These are phyloP conservation scores for Dasysyrphus albostriatus DNA, from an alignment of 2,888 invertebrate species.

Conservation along the genomic window DNA sequence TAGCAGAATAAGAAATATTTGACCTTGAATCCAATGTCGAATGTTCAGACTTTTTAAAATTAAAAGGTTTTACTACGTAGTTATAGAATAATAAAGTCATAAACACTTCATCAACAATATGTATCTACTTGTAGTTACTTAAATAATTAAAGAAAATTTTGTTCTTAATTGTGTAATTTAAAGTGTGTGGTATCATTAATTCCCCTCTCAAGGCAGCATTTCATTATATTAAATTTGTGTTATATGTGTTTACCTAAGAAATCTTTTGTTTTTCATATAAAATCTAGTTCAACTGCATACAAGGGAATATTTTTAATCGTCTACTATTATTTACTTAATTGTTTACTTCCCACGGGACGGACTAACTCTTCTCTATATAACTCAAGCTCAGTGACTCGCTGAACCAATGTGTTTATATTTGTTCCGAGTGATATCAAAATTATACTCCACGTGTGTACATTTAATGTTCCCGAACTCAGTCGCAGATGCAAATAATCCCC, in stretches of 20 bases:
- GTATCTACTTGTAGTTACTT: neutral
- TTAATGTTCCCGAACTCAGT: neutral
- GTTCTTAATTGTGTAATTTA: neutral
- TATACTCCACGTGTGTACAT: slow-evolving; percentile 31
- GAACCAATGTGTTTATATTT: neutral
- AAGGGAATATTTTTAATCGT: slow-evolving; percentile 22
- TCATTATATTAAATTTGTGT: neutral
- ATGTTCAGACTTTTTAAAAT: neutral
- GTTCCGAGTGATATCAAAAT: slow-evolving; percentile 31
- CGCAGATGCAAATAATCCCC: slow-evolving; percentile 48
- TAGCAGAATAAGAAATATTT: too few relatives aligned
- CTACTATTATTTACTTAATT: slow-evolving; percentile 30
- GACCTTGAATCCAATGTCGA: neutral
- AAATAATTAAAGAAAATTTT: slow-evolving; percentile 2
- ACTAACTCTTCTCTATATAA: neutral
- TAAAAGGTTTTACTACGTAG: too few relatives aligned
- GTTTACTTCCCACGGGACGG: slow-evolving; percentile 28
- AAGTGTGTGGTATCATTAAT: neutral
- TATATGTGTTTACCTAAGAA: neutral
- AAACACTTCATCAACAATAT: too few relatives aligned
- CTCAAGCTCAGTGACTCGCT: slow-evolving; percentile 4
- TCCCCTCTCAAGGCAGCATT: neutral
- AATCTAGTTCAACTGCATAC: slow-evolving; percentile 17
- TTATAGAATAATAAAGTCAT: too few relatives aligned
- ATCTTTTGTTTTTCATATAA: slow-evolving; percentile 13